phyloP scores from a whole-genome alignment of 2,113 vertebrate species.

The Neopipo cinnamomea region DNA sequence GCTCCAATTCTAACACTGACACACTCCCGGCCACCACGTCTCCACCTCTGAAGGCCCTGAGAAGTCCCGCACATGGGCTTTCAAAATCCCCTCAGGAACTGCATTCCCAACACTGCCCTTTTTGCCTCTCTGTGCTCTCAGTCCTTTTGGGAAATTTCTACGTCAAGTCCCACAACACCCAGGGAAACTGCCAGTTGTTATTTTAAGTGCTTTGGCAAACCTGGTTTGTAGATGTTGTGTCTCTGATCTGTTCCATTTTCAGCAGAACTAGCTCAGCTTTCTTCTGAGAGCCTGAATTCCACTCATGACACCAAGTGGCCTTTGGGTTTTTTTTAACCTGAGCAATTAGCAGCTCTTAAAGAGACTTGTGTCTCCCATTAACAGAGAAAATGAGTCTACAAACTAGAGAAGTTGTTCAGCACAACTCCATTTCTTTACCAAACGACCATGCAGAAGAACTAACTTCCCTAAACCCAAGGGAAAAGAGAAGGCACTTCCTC shows the following conservation, averaged over 20 bases:
- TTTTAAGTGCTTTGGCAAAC: conserved; percentile 14
- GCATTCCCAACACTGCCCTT: neutral
- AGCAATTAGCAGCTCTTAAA: neutral
- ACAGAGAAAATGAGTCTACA: neutral
- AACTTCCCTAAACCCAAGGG: neutral
- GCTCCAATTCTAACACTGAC: neutral
- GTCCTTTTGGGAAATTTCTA: neutral
- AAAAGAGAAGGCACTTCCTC: neutral
- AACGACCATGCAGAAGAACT: neutral
- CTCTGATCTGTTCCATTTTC: neutral
- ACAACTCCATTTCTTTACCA: neutral
- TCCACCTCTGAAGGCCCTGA: neutral
- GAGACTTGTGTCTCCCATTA: neutral
- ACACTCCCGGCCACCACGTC: neutral
- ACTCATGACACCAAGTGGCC: neutral
- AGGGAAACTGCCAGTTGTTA: neutral
- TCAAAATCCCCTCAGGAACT: neutral
- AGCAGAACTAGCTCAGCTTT: neutral
- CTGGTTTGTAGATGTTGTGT: neutral
- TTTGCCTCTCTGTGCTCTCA: neutral
- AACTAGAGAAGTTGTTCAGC: neutral
- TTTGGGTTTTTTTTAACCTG: neutral
- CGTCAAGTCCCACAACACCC: neutral
- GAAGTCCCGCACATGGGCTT: rapidly evolving
- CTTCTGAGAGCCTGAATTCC: neutral